Conservation (phyloP, 2,113 vertebrate species). For the Hippocampus barbouri region DNA sequence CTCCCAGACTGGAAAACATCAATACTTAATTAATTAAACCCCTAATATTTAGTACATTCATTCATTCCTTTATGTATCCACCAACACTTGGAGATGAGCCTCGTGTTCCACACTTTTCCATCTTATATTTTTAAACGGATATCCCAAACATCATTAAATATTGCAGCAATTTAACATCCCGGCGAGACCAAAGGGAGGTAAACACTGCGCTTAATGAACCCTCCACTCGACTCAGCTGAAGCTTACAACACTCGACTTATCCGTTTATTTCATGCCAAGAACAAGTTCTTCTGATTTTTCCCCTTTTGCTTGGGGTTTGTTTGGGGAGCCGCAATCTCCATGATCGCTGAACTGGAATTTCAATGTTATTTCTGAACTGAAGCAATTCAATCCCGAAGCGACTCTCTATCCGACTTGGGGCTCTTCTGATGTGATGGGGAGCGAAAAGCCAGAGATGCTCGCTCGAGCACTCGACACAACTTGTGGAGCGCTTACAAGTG, state of each 20-base stretch:
- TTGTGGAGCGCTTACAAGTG: conserved; percentile 31
- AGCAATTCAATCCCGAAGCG: conserved; percentile 14
- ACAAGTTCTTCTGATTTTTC: conserved; percentile 22
- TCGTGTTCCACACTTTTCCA: not conserved
- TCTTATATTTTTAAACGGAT: not conserved
- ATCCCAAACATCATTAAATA: not conserved
- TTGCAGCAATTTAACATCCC: conserved; percentile 18
- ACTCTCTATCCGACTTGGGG: conserved; percentile 6
- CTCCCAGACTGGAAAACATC: no score
- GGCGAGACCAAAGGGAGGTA: not conserved
- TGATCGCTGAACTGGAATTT: conserved; percentile 16
- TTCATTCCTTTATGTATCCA: no score
- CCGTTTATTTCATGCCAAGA: conserved; percentile 43
- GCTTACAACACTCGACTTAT: conserved; percentile 45
- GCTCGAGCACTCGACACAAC: conserved; percentile 40
- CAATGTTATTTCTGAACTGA: conserved; percentile 19
- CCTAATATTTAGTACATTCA: no score
- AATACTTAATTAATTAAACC: no score
- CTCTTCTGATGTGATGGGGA: conserved; percentile 42
- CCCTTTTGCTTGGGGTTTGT: conserved; percentile 12
- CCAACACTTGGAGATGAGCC: no score
- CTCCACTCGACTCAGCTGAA: conserved; percentile 48
- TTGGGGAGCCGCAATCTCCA: conserved; percentile 18
- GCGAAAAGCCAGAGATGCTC: conserved; percentile 36
- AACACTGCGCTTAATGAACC: conserved; percentile 7